Conservation (phyloP, 2,113 vertebrate genomes). For the Tyto alba region DNA sequence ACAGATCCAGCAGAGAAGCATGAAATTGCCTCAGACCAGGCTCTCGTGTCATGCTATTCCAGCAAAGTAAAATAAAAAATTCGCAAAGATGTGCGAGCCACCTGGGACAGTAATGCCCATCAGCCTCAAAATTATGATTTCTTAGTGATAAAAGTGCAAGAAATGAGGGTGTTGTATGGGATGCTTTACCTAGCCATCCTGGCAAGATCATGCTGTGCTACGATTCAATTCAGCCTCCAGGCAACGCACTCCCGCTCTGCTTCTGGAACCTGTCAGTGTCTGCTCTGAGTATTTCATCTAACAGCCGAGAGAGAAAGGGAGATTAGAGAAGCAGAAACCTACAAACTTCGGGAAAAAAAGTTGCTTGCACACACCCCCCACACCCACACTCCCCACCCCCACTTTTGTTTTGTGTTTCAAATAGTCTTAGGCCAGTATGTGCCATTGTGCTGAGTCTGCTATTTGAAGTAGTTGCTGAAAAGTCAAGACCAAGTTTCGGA, state of each 20-base stretch:
- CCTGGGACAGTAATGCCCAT: neutral
- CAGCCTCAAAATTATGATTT: neutral
- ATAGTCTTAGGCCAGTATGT: neutral
- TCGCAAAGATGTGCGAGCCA: neutral
- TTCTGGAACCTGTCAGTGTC: neutral
- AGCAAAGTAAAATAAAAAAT: neutral
- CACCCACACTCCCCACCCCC: too few relatives aligned
- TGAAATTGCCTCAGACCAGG: neutral
- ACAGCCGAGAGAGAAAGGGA: neutral
- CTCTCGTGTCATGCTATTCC: neutral
- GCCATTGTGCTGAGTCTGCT: neutral
- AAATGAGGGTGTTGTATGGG: neutral
- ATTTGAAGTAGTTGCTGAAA: neutral
- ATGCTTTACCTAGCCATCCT: neutral
- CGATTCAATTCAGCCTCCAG: conserved; percentile 1
- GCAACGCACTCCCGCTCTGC: neutral
- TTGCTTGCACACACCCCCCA: too few relatives aligned
- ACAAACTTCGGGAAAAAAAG: neutral
- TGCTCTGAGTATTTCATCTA: neutral
- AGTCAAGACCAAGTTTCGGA: neutral
- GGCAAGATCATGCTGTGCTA: neutral
- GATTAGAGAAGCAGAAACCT: neutral
- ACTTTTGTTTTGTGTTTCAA: neutral
- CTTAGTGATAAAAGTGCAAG: neutral
- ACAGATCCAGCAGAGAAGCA: neutral